A percentile compares a stretch with the other conserved stretches of the same genome.
Evolutionary conservation across 2,888 invertebrate genomes (phyloP).

Genomic region (Hypsopygia costalis): DNA sequence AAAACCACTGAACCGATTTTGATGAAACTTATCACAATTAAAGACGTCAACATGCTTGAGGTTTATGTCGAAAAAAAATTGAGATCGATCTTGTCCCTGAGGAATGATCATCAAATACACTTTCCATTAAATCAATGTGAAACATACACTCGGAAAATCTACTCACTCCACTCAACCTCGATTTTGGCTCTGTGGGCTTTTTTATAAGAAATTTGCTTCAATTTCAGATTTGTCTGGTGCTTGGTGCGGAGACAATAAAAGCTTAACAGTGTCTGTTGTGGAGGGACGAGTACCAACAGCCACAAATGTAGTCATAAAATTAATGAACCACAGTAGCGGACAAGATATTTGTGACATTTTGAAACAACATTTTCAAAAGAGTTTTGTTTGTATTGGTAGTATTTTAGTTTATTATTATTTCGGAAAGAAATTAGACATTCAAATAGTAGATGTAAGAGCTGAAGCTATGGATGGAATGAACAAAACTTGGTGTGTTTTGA

Average conservation of each 20-base stretch:
- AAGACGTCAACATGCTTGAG: too few relatives aligned
- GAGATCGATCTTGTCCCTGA: too few relatives aligned
- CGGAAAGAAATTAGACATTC: constrained; percentile 73
- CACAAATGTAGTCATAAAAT: constrained; percentile 41
- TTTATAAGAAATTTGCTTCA: too few relatives aligned
- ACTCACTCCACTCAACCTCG: too few relatives aligned
- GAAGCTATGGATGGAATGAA: constrained; percentile 33
- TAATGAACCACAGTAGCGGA: constrained; percentile 52
- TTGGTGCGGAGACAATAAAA: constrained; percentile 60
- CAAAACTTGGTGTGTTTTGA: constrained; percentile 55
- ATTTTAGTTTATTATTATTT: constrained; percentile 66
- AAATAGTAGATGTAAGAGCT: constrained; percentile 47
- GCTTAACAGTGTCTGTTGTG: constrained; percentile 53
- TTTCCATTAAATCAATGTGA: too few relatives aligned
- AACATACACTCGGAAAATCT: too few relatives aligned
- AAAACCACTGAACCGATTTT: too few relatives aligned
- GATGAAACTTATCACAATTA: too few relatives aligned
- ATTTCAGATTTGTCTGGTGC: constrained; percentile 52
- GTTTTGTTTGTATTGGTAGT: constrained; percentile 48
- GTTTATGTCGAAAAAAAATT: too few relatives aligned
- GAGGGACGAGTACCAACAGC: constrained; percentile 44
- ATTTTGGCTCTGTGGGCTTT: too few relatives aligned
- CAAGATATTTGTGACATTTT: constrained; percentile 60
- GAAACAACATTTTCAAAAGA: constrained; percentile 55
- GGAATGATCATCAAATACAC: too few relatives aligned